Evolutionary conservation across 2,888 invertebrate genomes (phyloP), one percentile per base, ranked within the genome.

Genomic region (Anoplius nigerrimus): DNA sequence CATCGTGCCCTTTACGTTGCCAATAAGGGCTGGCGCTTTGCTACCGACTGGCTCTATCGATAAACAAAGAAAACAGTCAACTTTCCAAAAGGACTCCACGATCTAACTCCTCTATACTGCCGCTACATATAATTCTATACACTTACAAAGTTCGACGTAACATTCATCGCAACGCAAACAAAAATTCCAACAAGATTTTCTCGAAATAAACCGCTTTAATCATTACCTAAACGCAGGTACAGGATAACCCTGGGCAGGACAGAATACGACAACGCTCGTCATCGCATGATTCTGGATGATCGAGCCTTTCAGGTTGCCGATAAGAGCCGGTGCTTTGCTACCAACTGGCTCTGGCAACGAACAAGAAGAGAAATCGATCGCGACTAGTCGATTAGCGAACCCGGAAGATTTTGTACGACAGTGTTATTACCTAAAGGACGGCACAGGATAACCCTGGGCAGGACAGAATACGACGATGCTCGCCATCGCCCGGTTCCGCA

Each of bases 381-480:
- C n/a, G n/a, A n/a, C n/a, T n/a, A n/a, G n/a, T n/a, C n/a, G n/a
- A n/a, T n/a, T n/a, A n/a, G n/a, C n/a, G n/a, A n/a, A n/a, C n/a
- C n/a, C n/a, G n/a, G n/a, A n/a, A n/a, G n/a, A n/a, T n/a, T n/a
- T n/a, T n/a, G n/a, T n/a, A n/a, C n/a, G n/a, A n/a, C n/a, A n/a
- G 76, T 86, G 80, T 27, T 27, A 27, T 89, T 91, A 95, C 93
- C 93, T 93, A 91, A 92, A 93, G 62, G 92, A 86, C 78, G 94
- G 94, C 76, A 94, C 92, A 55, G 95, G 95, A 89, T 89, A 94
- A 78, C 92, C 93, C 90, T 94, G 94, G 76, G 94, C 94, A 61
- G 93, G 93, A 87, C 94, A 94, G 83, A 92, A 88, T 79, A 93
- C 88, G 21, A 92, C 91, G 81, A 92, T 90, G 81, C 90, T 77